Evolutionary conservation across 2,797 vertebrate species (phyloP).

Genomic region (Limnodromus scolopaceus): DNA sequence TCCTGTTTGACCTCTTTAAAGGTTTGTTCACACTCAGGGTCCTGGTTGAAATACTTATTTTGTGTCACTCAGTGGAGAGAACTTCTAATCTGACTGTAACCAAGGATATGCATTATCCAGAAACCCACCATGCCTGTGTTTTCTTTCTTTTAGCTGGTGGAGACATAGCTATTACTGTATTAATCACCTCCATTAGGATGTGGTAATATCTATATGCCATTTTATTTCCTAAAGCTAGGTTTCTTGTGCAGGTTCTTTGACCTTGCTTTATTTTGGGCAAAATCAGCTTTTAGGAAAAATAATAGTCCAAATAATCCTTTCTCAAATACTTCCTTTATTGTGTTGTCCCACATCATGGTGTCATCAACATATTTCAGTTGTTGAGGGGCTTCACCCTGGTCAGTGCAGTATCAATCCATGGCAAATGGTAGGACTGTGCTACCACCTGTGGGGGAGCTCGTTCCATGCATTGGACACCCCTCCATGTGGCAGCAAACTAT

Average conservation of each 20-base stretch:
- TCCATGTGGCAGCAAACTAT: background rate
- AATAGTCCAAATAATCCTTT: background rate
- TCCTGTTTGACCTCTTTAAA: background rate
- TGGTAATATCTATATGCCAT: background rate
- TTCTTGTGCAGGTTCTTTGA: background rate
- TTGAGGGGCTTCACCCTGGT: background rate
- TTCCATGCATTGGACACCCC: background rate
- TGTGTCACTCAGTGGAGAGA: background rate
- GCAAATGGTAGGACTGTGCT: background rate
- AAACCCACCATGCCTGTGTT: background rate
- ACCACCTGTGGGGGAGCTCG: background rate
- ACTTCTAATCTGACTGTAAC: background rate
- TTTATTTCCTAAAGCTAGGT: background rate
- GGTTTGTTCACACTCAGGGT: too few species aligned
- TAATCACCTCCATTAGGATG: background rate
- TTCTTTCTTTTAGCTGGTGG: background rate
- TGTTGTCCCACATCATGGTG: background rate
- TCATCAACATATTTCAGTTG: background rate
- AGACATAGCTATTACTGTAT: background rate
- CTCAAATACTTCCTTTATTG: background rate
- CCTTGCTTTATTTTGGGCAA: background rate
- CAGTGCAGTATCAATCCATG: background rate
- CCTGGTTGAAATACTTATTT: background rate
- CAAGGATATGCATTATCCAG: background rate
- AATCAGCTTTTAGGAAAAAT: background rate